These are phyloP conservation scores for Apistogramma diplotaenia DNA, from an alignment of 2,113 vertebrate genomes.

Conservation along the genomic window DNA sequence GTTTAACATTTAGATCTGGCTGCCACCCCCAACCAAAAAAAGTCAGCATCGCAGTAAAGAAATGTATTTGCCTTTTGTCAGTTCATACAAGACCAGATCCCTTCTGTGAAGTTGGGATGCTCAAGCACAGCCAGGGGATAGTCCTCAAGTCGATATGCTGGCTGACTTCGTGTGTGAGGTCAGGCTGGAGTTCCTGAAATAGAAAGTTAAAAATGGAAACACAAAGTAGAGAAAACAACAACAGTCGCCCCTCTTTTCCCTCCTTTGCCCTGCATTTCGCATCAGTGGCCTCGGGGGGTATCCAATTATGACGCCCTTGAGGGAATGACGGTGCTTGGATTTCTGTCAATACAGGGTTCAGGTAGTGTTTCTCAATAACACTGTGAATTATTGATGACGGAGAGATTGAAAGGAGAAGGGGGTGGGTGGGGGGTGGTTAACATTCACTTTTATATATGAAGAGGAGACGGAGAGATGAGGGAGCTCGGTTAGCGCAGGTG, in stretches of 20 bases:
- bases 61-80: background rate
- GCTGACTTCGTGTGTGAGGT: constrained; percentile 26
- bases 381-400: constrained; percentile 75
- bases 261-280: constrained; percentile 11
- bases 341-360: constrained; percentile 75
- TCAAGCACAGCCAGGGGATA: background rate
- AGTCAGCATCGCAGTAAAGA: too few relatives aligned
- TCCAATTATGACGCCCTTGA: constrained; percentile 74
- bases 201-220: constrained; percentile 62
- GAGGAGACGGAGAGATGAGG: constrained; percentile 17
- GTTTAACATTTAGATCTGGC: background rate
- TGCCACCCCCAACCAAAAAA: too few relatives aligned
- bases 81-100: background rate
- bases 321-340: constrained; percentile 69
- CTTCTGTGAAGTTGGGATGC: background rate
- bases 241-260: constrained; percentile 13
- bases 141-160: background rate
- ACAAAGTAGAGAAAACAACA: constrained; percentile 46
- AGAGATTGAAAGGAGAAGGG: constrained; percentile 44
- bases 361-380: constrained; percentile 77
- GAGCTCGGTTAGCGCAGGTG: constrained; percentile 13
- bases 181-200: constrained; percentile 44
- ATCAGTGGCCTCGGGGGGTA: constrained; percentile 47
- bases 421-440: constrained; percentile 52
- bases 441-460: constrained; percentile 61